Percentiles rank a stretch among this genome's conserved stretches.
Evolutionary conservation across 2,888 invertebrate species (phyloP).

Genomic region (Cephus nigrinus): DNA sequence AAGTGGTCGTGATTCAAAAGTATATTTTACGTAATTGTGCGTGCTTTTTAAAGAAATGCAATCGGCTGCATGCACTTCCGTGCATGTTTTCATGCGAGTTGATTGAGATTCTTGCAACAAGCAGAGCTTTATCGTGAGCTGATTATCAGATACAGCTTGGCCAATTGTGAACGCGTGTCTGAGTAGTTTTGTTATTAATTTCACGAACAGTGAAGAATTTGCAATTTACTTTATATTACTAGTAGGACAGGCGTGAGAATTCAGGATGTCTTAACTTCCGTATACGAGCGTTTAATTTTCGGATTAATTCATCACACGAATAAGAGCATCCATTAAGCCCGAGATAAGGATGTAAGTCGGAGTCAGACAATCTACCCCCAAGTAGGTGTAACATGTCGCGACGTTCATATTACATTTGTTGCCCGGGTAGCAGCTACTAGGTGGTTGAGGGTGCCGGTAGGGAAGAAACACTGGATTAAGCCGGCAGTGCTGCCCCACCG

Average conservation of each 20-base stretch:
- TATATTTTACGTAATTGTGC: background rate
- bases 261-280: background rate
- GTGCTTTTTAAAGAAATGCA: background rate
- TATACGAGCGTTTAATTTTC: constrained; percentile 25
- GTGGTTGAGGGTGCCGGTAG: constrained; percentile 19
- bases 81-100: background rate
- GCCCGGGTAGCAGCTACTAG: constrained; percentile 13
- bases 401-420: constrained; percentile 33
- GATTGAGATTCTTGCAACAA: background rate
- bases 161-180: background rate
- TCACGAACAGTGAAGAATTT: background rate
- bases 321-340: constrained; percentile 31
- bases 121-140: background rate
- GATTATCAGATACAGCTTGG: background rate
- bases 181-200: background rate
- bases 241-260: background rate
- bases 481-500: constrained; percentile 44
- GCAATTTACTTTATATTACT: background rate
- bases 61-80: background rate
- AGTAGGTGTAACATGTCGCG: constrained; percentile 32
- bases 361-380: constrained; percentile 31
- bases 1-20: background rate
- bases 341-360: constrained; percentile 24
- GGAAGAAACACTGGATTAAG: constrained; percentile 47
- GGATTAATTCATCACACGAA: constrained; percentile 33